phyloP scores from a whole-genome alignment of 2,888 invertebrate genomes.

The Uloborus plumipes region DNA sequence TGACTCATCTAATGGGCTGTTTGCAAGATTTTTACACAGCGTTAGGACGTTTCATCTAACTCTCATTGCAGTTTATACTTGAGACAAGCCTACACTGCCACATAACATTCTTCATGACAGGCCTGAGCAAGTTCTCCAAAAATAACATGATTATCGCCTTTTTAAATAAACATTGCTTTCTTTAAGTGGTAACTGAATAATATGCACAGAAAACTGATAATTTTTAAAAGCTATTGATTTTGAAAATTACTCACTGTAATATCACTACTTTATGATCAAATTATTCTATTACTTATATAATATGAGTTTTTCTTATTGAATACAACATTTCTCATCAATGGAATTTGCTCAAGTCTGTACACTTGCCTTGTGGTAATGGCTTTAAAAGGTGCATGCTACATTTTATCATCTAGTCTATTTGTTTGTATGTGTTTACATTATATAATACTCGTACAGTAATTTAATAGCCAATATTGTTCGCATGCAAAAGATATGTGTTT shows the following conservation, averaged over 20 bases:
- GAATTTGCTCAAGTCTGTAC: slow-evolving; percentile 41
- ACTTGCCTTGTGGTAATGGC: slow-evolving; percentile 41
- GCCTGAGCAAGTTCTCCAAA: slow-evolving; percentile 32
- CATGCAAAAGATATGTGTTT: slow-evolving; percentile 57
- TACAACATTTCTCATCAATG: background rate
- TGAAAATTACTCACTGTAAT: background rate
- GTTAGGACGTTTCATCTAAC: slow-evolving; percentile 71
- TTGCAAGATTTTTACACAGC: slow-evolving; percentile 71
- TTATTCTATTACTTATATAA: background rate
- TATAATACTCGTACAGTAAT: slow-evolving; percentile 42
- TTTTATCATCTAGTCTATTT: slow-evolving; percentile 60
- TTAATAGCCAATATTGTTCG: slow-evolving; percentile 57
- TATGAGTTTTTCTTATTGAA: background rate
- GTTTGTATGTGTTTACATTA: slow-evolving; percentile 51
- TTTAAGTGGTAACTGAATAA: too few relatives aligned
- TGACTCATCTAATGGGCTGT: slow-evolving; percentile 70
- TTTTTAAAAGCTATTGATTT: background rate
- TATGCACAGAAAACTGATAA: background rate
- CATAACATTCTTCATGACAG: slow-evolving; percentile 4
- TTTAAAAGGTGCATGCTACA: slow-evolving; percentile 61
- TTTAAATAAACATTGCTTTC: too few relatives aligned
- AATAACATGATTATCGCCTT: background rate
- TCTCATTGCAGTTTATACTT: slow-evolving; percentile 22
- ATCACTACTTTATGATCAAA: background rate
- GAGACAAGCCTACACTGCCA: slow-evolving; percentile 44